Base-by-base conservation (phyloP, 2,797 vertebrate genomes). In the Trachops cirrhosus region DNA sequence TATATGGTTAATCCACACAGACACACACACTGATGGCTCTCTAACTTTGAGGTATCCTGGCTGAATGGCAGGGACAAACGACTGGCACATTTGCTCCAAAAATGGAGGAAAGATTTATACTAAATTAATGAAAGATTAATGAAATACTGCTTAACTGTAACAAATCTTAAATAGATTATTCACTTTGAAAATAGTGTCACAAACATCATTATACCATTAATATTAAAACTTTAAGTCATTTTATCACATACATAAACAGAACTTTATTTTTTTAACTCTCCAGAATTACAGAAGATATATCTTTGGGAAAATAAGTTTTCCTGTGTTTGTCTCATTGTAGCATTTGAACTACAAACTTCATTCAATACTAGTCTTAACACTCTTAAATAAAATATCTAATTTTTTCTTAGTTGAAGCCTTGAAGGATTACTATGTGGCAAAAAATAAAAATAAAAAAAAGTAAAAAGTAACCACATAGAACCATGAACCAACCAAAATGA, bases 281-380 rank as follows among this genome's bases (percentile, higher is more conserved):
- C 0, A 24, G 34, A 75, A 59, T 41, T 90, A 74, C 5, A 85
- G 59, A 94, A 82, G 39, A 54, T 62, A 75, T 9, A 78, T 57
- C 4, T 82, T 89, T 84, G 39, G 18, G 48, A 34, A 85, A 95
- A 79, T 2, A 88, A 41, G 3, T 32, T 82, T 74, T 84, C 50
- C 46, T 8, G 32, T 77, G 70, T 86, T 93, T 78, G 73, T 70
- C 86, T 59, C 26, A 32, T 80, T 41, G 7, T 75, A 46, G 3
- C 24, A 73, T 93, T 94, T 75, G 39, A 94, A 91, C 16, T 70
- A 91, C 59, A 89, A 29, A 44, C 12, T 92, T 73, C 74, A 83
- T 92, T 96, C 57, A 90, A 41, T 34, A 71, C 50, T 70, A 4
- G 50, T 62, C 9, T 48, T 82, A 62, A 46, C 10, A 79, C 50